Percentiles rank a stretch among this genome's conserved stretches.
These are phyloP conservation scores for Eidolon dupreanum DNA, from an alignment of 2,797 vertebrate species.

Conservation along the genomic window DNA sequence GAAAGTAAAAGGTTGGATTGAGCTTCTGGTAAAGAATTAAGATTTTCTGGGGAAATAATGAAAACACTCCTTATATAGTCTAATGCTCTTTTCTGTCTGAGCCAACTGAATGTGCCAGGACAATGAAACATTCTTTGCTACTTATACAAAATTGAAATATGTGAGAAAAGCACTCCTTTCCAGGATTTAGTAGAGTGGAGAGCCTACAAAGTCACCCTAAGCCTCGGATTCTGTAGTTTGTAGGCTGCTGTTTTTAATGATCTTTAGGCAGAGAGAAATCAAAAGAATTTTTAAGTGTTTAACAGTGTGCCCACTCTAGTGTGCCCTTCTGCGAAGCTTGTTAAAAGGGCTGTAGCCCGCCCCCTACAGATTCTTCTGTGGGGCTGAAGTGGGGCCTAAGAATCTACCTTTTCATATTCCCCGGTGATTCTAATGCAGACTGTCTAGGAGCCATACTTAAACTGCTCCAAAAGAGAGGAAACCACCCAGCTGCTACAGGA, in stretches of 20 bases:
- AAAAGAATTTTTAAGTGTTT: not conserved
- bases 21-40: conserved; percentile 2
- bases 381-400: not conserved
- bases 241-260: not conserved
- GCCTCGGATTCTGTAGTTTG: not conserved
- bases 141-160: not conserved
- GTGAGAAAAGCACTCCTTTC: not conserved
- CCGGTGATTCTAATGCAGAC: not conserved
- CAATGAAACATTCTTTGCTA: not conserved
- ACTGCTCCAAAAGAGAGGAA: not conserved
- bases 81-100: not conserved
- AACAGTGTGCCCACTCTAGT: not conserved
- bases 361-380: not conserved
- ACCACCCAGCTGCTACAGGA: no score
- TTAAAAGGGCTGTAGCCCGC: not conserved
- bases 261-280: not conserved
- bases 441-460: not conserved
- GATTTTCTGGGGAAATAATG: not conserved
- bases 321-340: not conserved
- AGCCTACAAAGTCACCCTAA: not conserved
- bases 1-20: not conserved
- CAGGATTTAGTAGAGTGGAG: not conserved
- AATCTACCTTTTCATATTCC: not conserved
- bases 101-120: not conserved
- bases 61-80: not conserved